Conservation (phyloP, 1,140 invertebrate genomes). For the Meloidogyne chitwoodi region DNA sequence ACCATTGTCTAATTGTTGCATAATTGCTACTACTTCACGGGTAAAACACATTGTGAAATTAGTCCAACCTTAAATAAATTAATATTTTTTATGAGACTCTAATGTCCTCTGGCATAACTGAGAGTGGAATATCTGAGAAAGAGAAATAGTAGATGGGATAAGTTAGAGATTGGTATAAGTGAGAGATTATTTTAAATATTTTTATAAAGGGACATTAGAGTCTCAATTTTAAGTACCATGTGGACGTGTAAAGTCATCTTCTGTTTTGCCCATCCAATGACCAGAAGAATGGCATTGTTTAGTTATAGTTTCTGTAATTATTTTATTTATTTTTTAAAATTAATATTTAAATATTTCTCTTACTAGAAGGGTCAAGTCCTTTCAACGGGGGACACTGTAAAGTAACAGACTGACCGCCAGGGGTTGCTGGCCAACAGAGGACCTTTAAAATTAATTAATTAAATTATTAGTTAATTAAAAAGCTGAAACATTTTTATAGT, state of each 20-base stretch:
- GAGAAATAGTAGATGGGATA: too few relatives aligned
- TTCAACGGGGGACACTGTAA: slow-evolving; percentile 70
- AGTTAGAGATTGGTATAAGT: too few relatives aligned
- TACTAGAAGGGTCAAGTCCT: slow-evolving; percentile 72
- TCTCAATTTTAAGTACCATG: slow-evolving; percentile 58
- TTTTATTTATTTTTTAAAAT: not conserved
- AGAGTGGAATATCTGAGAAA: too few relatives aligned
- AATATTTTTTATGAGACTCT: too few relatives aligned
- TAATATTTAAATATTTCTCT: slow-evolving; percentile 58
- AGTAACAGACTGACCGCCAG: slow-evolving; percentile 61
- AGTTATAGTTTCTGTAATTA: slow-evolving; percentile 70
- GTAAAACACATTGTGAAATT: slow-evolving; percentile 80
- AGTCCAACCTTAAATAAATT: slow-evolving; percentile 68
- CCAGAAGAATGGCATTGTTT: slow-evolving; percentile 72
- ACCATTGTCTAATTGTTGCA: slow-evolving; percentile 56
- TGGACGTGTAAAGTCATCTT: slow-evolving; percentile 55
- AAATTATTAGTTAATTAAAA: too few relatives aligned
- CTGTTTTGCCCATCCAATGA: slow-evolving; percentile 68
- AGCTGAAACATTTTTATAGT: too few relatives aligned
- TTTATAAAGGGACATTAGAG: too few relatives aligned
- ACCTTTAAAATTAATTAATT: not conserved
- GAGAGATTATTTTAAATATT: too few relatives aligned
- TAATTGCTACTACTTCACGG: slow-evolving; percentile 67
- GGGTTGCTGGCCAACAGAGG: slow-evolving; percentile 74
- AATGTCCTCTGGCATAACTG: too few relatives aligned